Conservation (phyloP, 2,113 vertebrate genomes). For the Herpetotheres cachinnans region DNA sequence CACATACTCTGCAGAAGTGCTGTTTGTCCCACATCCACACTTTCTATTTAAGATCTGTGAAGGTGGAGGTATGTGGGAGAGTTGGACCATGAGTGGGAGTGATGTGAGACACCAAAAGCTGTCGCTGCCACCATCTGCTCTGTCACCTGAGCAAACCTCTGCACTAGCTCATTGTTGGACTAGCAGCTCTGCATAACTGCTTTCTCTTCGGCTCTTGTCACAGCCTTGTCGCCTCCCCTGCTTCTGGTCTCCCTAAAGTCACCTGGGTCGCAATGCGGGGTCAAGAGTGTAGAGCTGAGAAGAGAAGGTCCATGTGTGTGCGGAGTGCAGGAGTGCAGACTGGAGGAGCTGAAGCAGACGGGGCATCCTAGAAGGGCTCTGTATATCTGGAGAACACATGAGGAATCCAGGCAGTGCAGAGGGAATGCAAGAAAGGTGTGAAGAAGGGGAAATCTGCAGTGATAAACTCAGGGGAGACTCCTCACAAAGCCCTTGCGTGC, state of each 20-base stretch:
- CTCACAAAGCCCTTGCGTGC: neutral
- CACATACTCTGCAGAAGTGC: fast-evolving
- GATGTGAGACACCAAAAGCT: neutral
- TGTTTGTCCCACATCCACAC: neutral
- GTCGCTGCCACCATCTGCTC: neutral
- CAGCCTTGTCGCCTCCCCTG: fast-evolving
- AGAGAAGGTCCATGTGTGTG: neutral
- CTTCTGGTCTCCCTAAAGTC: neutral
- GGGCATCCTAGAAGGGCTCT: neutral
- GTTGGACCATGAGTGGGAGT: neutral
- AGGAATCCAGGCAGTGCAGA: neutral
- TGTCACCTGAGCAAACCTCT: neutral
- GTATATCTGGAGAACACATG: fast-evolving
- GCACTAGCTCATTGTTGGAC: neutral
- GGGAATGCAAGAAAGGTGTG: neutral
- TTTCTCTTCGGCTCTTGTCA: neutral
- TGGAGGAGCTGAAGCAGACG: neutral
- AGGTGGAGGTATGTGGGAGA: neutral
- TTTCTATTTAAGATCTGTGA: neutral
- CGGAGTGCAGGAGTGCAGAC: neutral
- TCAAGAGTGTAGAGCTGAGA: neutral
- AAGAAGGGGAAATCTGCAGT: neutral
- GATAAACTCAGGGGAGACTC: neutral
- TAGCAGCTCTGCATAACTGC: neutral
- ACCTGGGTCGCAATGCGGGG: neutral